A percentile compares a stretch with the other conserved stretches of the same genome.
Evolutionary conservation across 2,888 invertebrate genomes (phyloP).

Genomic region (Gibbula magus): DNA sequence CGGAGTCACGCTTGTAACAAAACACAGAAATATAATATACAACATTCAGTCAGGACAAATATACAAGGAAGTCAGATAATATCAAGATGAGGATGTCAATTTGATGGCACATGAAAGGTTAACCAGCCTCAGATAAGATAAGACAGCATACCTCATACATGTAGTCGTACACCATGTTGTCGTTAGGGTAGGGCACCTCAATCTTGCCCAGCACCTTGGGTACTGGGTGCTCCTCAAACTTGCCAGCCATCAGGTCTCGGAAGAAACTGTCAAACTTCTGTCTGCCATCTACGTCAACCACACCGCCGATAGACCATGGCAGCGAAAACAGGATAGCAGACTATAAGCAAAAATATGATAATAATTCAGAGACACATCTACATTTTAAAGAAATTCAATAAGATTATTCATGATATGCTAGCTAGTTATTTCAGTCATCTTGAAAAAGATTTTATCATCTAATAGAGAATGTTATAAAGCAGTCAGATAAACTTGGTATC

Average conservation of each 20-base stretch:
- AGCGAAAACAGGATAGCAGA: constrained; percentile 85
- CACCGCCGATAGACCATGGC: constrained; percentile 90
- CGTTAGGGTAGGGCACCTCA: constrained; percentile 84
- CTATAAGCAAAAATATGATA: constrained; percentile 74
- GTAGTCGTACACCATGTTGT: constrained; percentile 88
- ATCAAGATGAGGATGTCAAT: background rate
- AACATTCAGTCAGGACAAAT: background rate
- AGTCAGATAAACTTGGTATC: too few species aligned
- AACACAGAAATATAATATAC: too few species aligned
- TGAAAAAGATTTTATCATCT: too few species aligned
- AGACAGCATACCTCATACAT: constrained; percentile 79
- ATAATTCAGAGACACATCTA: too few species aligned
- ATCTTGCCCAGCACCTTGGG: constrained; percentile 82
- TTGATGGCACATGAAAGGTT: background rate
- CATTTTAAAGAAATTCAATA: too few species aligned
- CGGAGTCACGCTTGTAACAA: too few species aligned
- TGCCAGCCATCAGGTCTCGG: constrained; percentile 76
- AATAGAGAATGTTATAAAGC: too few species aligned
- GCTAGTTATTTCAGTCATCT: too few species aligned
- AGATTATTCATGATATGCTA: too few species aligned
- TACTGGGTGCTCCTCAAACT: constrained; percentile 77
- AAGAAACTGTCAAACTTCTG: constrained; percentile 86
- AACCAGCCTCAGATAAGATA: background rate
- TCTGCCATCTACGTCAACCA: constrained; percentile 84
- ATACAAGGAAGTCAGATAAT: background rate